Evolutionary conservation across 2,113 vertebrate species (phyloP), one percentile per base, ranked within the genome.

Genomic region (Procavia capensis): DNA sequence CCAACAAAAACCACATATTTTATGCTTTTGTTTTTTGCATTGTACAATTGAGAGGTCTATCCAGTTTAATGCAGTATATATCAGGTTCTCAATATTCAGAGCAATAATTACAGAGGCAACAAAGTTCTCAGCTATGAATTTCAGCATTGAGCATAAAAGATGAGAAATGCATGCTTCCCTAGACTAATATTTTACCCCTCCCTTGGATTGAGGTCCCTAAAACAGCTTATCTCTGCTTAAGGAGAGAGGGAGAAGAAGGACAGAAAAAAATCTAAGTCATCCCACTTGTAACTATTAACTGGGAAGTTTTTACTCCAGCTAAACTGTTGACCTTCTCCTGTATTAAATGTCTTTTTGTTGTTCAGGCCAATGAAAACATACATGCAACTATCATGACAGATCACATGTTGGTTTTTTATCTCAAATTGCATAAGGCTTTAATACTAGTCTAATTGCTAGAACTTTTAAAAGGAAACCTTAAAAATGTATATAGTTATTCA

Each of bases 11-110:
- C 17, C 0, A 2, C 66, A 3, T 78, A 34, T 86, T 96, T 90
- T 93, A 85, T 92, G 50, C 22, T 94, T 93, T 66, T 95, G 43
- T 88, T 96, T 91, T 61, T 91, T 83, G 29, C 93, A 9, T 83
- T 61, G 81, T 85, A 61, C 50, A 74, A 8, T 47, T 61, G 88
- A 90, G 76, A 95, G 61, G 63, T 41, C 59, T 24, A 88, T 78
- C 72, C 39, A 79, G 20, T 78, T 87, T 82, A 43, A 25, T 79
- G 1, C 25, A 47, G 16, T 29, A 17, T 43, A 39, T 57, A 24
- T 74, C 50, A 61, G 36, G 13, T 47, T 74, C 45, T 82, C 75
- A 61, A 45, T n/a, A 72, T 13, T n/a, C 64, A 78, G 39, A 80
- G 70, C 43, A 22, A 81, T 81, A 81, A 57, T 50, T 47, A 76